Evolutionary conservation across 2,797 vertebrate genomes (phyloP).

Genomic region (Hypotaenidia okinawae): DNA sequence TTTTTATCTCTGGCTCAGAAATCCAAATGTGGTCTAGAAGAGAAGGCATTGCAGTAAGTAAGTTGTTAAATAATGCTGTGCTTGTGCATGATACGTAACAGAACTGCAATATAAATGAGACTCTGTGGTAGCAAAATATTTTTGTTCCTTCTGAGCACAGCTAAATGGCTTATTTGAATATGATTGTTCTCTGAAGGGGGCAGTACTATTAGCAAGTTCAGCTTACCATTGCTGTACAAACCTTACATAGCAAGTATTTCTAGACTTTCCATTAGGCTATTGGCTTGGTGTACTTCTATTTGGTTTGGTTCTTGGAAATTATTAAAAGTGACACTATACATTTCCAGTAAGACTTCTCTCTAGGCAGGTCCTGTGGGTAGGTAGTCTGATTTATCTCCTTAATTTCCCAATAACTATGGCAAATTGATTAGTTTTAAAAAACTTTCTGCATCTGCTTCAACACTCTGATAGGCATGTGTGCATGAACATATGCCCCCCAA

Average conservation of each 20-base stretch:
- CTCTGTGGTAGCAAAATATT: background rate
- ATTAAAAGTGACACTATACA: background rate
- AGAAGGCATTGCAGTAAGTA: background rate
- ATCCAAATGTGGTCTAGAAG: background rate
- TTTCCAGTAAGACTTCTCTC: background rate
- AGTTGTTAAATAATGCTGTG: background rate
- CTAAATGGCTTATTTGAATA: background rate
- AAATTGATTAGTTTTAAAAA: background rate
- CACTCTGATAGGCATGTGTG: accelerated
- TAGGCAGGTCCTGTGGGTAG: accelerated
- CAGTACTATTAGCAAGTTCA: background rate
- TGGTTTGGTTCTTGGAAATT: background rate
- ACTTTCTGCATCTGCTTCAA: background rate
- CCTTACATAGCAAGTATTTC: background rate
- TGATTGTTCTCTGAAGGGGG: background rate
- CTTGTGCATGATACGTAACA: background rate
- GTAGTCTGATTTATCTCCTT: background rate
- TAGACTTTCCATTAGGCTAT: background rate
- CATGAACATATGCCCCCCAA: background rate
- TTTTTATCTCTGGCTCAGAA: background rate
- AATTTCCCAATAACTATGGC: background rate
- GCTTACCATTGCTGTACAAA: background rate
- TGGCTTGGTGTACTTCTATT: background rate
- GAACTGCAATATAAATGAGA: background rate
- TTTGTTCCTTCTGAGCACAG: background rate